These are phyloP conservation scores for Oreohelix idahoensis DNA, from an alignment of 1,140 invertebrate genomes.

Conservation along the genomic window DNA sequence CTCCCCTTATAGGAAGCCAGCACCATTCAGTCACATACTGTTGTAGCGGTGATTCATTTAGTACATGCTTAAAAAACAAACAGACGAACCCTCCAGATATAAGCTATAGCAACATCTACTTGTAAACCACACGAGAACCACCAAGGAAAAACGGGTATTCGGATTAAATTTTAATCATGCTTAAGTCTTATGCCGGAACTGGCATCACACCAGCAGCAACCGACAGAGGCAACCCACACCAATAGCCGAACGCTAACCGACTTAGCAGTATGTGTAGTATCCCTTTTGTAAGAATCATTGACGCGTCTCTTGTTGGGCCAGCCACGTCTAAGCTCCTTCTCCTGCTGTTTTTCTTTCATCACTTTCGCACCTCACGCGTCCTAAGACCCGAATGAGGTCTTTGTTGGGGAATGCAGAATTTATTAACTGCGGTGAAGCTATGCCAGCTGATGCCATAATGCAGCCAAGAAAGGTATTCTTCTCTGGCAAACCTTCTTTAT, in stretches of 20 bases:
- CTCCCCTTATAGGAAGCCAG: too few relatives aligned
- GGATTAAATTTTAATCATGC: too few relatives aligned
- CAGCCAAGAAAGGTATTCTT: background rate
- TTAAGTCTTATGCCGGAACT: background rate
- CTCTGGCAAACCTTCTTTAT: background rate
- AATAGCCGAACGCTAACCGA: background rate
- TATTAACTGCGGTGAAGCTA: background rate
- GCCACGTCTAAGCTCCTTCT: background rate
- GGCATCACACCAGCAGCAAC: background rate
- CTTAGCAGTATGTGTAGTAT: background rate
- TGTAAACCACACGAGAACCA: too few relatives aligned
- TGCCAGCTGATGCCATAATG: background rate
- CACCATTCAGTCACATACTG: too few relatives aligned
- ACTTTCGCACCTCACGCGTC: background rate
- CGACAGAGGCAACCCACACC: background rate
- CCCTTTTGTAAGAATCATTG: conserved; percentile 1
- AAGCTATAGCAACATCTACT: too few relatives aligned
- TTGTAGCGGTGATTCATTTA: too few relatives aligned
- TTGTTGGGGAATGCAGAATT: conserved; percentile 12
- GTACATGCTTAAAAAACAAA: too few relatives aligned
- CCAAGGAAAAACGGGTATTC: too few relatives aligned
- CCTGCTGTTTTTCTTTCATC: conserved; percentile 11
- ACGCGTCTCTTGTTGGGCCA: background rate
- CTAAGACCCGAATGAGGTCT: background rate
- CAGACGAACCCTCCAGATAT: too few relatives aligned